A percentile compares a stretch with the other conserved stretches of the same genome.
These are phyloP conservation scores for Forficula auricularia DNA, from an alignment of 1,140 invertebrate species.

Conservation along the genomic window DNA sequence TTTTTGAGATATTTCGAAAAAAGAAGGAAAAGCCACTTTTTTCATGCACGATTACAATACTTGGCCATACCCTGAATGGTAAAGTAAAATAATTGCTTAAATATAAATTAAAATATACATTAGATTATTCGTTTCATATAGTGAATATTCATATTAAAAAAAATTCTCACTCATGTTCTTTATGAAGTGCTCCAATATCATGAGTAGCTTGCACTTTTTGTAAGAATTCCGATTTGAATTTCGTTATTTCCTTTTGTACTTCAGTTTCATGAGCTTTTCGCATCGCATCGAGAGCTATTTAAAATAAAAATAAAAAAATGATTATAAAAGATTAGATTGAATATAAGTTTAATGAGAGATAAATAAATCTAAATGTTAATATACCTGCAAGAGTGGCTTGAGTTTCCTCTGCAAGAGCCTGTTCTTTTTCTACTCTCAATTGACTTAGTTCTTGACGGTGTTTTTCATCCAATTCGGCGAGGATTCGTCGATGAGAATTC, in stretches of 20 bases:
- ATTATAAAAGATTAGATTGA: too few relatives aligned
- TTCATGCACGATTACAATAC: too few relatives aligned
- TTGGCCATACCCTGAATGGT: too few relatives aligned
- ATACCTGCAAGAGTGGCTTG: constrained; percentile 37
- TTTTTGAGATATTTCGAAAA: too few relatives aligned
- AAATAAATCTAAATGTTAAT: neutral
- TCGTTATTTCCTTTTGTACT: constrained; percentile 67
- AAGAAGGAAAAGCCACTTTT: too few relatives aligned
- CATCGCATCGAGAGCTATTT: constrained; percentile 73
- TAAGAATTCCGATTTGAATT: constrained; percentile 73
- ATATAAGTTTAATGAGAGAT: neutral
- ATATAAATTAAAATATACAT: too few relatives aligned
- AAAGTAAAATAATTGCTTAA: too few relatives aligned
- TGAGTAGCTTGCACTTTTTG: constrained; percentile 45
- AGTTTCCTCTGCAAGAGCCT: constrained; percentile 74
- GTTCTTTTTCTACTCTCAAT: constrained; percentile 64
- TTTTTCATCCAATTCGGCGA: constrained; percentile 68
- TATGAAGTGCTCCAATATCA: constrained; percentile 33
- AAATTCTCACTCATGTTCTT: constrained; percentile 38
- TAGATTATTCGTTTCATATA: too few relatives aligned
- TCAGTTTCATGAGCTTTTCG: constrained; percentile 82
- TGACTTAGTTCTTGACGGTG: constrained; percentile 58
- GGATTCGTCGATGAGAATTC: constrained; percentile 66
- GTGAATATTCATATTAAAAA: constrained; percentile 2
- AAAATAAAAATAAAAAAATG: constrained; percentile 2